Evolutionary conservation across 2,888 invertebrate genomes (phyloP).

Genomic region (Rhaphigaster nebulosa): DNA sequence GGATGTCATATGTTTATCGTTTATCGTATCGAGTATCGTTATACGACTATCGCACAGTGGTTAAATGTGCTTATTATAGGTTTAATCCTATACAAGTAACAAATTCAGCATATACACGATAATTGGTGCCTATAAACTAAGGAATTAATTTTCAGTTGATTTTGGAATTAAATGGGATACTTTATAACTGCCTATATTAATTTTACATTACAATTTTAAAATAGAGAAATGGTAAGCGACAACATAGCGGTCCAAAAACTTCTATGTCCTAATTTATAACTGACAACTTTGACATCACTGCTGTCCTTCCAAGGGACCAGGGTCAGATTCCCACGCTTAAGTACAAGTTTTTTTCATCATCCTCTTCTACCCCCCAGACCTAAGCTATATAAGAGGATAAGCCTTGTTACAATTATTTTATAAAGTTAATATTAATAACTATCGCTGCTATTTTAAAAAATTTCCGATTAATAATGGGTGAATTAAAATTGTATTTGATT

Average conservation of each 20-base stretch:
- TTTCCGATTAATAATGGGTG: background rate
- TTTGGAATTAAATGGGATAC: too few relatives aligned
- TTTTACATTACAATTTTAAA: background rate
- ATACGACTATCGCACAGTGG: too few relatives aligned
- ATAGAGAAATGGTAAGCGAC: background rate
- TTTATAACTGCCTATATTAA: too few relatives aligned
- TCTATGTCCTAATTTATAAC: background rate
- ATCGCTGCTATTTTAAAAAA: background rate
- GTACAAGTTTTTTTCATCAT: background rate
- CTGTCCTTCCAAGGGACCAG: background rate
- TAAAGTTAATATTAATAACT: background rate
- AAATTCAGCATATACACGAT: too few relatives aligned
- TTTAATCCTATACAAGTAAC: too few relatives aligned
- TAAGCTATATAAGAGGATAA: background rate
- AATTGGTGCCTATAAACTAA: too few relatives aligned
- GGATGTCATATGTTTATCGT: too few relatives aligned
- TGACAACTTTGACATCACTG: constrained; percentile 12
- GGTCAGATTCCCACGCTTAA: constrained; percentile 31
- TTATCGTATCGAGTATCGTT: too few relatives aligned
- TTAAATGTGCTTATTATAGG: too few relatives aligned
- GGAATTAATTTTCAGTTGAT: too few relatives aligned
- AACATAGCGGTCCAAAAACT: background rate
- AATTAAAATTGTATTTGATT: background rate
- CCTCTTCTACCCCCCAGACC: background rate
- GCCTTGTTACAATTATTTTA: background rate